Conservation (phyloP, 2,797 vertebrate genomes). For the Cichlasoma orientale region DNA sequence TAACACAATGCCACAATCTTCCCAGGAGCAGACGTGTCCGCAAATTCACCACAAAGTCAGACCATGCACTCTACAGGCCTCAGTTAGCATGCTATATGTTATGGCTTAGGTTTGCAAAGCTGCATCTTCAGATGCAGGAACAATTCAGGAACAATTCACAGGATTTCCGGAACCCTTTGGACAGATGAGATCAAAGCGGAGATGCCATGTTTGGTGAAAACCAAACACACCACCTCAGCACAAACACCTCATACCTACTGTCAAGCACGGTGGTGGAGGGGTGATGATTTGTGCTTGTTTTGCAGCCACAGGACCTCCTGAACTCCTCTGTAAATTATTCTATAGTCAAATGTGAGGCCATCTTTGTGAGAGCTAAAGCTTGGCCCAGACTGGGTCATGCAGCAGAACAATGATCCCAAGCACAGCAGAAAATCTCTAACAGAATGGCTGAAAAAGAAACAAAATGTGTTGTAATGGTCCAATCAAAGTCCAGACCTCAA, state of each 20-base stretch:
- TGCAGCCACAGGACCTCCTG: too few species aligned
- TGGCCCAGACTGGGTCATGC: neutral
- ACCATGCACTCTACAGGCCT: neutral
- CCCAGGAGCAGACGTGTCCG: too few species aligned
- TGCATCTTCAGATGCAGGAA: too few species aligned
- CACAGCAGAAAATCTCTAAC: neutral
- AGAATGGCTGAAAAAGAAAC: neutral
- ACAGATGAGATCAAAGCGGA: fast-evolving
- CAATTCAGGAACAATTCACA: neutral
- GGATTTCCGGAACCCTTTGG: fast-evolving
- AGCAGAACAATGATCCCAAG: neutral
- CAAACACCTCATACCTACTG: neutral
- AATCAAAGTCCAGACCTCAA: neutral
- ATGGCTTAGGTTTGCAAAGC: neutral
- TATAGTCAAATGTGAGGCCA: neutral
- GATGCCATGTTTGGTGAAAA: neutral
- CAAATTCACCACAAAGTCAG: neutral
- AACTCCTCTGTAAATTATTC: too few species aligned
- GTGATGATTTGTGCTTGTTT: too few species aligned
- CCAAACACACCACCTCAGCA: too few species aligned
- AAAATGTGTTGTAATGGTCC: neutral
- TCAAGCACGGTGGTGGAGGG: too few species aligned
- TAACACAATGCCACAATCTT: neutral
- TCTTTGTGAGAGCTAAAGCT: neutral
- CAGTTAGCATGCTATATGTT: neutral